Evolutionary conservation across 2,888 invertebrate genomes (phyloP).

Genomic region (Dascillus cervinus): DNA sequence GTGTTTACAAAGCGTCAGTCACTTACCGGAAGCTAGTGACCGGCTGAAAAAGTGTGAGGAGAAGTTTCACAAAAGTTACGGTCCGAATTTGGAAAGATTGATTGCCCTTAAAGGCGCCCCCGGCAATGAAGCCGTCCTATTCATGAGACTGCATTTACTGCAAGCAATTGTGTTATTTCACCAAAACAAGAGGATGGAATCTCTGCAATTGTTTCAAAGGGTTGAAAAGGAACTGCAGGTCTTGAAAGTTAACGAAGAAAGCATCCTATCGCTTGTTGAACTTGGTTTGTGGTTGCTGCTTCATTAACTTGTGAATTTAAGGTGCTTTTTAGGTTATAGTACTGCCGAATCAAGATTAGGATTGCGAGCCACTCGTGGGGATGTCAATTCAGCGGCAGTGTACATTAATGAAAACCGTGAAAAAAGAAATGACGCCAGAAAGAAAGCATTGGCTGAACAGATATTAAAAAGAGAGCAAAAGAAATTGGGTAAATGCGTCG

Average conservation of each 20-base stretch:
- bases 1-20: slow-evolving; percentile 61
- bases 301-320: not conserved
- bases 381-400: slow-evolving; percentile 55
- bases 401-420: slow-evolving; percentile 53
- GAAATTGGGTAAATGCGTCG: slow-evolving; percentile 51
- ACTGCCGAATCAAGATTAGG: slow-evolving; percentile 62
- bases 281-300: slow-evolving; percentile 42
- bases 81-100: slow-evolving; percentile 54
- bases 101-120: slow-evolving; percentile 52
- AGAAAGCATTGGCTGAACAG: slow-evolving; percentile 47
- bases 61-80: slow-evolving; percentile 58
- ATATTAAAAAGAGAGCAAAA: slow-evolving; percentile 43
- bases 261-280: slow-evolving; percentile 47
- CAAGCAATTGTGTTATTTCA: slow-evolving; percentile 76
- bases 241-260: slow-evolving; percentile 54
- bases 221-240: slow-evolving; percentile 58
- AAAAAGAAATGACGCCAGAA: slow-evolving; percentile 44
- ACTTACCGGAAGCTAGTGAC: slow-evolving; percentile 65
- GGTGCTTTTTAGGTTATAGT: slow-evolving; percentile 50
- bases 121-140: slow-evolving; percentile 63
- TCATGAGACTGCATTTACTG: slow-evolving; percentile 70
- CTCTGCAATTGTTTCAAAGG: slow-evolving; percentile 50
- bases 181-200: slow-evolving; percentile 60
- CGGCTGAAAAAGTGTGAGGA: slow-evolving; percentile 61
- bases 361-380: slow-evolving; percentile 52